Base-by-base conservation (phyloP, 1,140 invertebrate genomes). In the Apis laboriosa region DNA sequence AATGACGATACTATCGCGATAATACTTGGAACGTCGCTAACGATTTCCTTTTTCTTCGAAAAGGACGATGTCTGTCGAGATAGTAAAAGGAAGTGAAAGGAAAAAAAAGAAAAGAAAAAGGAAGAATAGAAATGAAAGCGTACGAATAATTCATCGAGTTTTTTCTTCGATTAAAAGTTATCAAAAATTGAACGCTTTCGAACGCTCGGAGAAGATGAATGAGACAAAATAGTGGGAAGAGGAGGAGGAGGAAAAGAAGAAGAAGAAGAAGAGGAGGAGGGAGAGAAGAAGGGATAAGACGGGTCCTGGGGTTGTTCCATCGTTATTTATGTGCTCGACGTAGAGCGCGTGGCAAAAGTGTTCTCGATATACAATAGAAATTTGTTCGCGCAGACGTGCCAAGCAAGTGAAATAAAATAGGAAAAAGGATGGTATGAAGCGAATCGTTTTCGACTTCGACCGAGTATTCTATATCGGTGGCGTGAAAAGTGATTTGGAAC, bases 141-240 rank as follows among this genome's bases (percentile, higher is more conserved):
- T 63, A 53, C 64, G 73, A 73, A 63, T 53, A 51, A 66, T 60
- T 49, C 58, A 19, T 53, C 64, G 66, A 67, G 86, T 56, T 71
- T 72, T 56, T 72, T 67, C 80, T 75, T 78, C 78, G 77, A 82
- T 72, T 71, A 68, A 86, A 77, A 87, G 86, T 90, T 92, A 91
- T 92, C 87, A 90, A 91, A 43, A 91, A 92, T 92, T 91, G 91
- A 92, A 91, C 91, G 73, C 56, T 12, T 7, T 92, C 91, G 91
- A 92, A 91, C 91, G 73, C 56, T 12, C 0, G 43, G 68, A 28
- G 5, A 2, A 9, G 1, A 43, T 7, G 34, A 43, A 43, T 7
- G 34, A 7, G 34, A 43, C 34, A 7, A 43, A 43, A 43, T 43
- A 7, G 0, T 43, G 7, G 4, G 0, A 4, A 19, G 17, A 17